These are phyloP conservation scores for Chrysogorgia sp. DNA, from an alignment of 92 coral and sea anemone species.

Conservation along the genomic window DNA sequence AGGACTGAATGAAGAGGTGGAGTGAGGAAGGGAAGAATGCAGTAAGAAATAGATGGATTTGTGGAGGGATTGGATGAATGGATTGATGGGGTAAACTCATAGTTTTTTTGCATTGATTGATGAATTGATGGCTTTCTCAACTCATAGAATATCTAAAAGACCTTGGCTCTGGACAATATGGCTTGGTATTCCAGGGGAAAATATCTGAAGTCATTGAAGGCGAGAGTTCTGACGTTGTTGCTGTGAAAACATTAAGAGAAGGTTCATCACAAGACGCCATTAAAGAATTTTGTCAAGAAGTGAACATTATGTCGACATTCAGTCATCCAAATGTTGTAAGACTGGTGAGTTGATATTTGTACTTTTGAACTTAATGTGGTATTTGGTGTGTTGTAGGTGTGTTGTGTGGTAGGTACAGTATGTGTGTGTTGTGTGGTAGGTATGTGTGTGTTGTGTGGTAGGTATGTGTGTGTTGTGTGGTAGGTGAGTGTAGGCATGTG, in stretches of 20 bases:
- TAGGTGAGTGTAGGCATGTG: no score
- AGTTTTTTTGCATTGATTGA: no score
- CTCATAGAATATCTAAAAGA: constrained; percentile 86
- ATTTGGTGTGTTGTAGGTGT: neutral
- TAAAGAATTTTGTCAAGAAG: constrained; percentile 90
- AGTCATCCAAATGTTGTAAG: constrained; percentile 82
- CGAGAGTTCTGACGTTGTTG: constrained; percentile 70
- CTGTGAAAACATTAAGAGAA: constrained; percentile 92
- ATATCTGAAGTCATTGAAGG: constrained; percentile 72
- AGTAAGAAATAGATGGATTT: no score
- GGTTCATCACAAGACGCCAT: constrained; percentile 90
- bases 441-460: no score
- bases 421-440: no score
- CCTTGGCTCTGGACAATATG: constrained; percentile 96
- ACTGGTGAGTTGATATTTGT: constrained; percentile 57
- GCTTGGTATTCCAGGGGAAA: constrained; percentile 93
- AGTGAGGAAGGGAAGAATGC: no score
- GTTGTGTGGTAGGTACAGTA: no score
- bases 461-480: no score
- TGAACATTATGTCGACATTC: constrained; percentile 90
- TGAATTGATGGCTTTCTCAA: constrained; percentile 3
- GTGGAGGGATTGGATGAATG: no score
- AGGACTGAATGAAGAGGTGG: no score
- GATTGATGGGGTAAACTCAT: no score
- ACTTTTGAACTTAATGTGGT: constrained; percentile 75